Evolutionary conservation across 2,113 vertebrate genomes (phyloP).

Genomic region (Oreochromis spilurus): DNA sequence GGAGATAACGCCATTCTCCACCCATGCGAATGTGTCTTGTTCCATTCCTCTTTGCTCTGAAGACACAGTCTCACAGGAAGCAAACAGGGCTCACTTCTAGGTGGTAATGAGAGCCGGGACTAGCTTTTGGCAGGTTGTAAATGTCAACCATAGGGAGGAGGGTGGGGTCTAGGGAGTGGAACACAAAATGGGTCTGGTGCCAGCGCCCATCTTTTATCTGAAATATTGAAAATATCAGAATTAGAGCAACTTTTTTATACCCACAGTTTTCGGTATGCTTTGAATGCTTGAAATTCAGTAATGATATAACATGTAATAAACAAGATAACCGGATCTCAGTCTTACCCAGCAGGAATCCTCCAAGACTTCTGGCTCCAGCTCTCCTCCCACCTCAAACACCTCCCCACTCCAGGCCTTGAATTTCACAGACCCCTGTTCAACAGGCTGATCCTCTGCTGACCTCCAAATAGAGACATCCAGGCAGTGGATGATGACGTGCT

Average conservation of each 20-base stretch:
- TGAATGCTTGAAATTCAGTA: background rate
- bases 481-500: slow-evolving; percentile 93
- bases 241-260: background rate
- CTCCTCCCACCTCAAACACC: slow-evolving; percentile 78
- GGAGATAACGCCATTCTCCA: slow-evolving; percentile 22
- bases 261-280: background rate
- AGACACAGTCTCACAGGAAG: slow-evolving; percentile 80
- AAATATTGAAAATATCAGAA: background rate
- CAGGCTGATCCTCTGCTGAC: slow-evolving; percentile 55
- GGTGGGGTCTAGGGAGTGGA: slow-evolving; percentile 85
- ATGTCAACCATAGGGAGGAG: slow-evolving; percentile 86
- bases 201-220: slow-evolving; percentile 91
- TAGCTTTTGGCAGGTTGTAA: slow-evolving; percentile 82
- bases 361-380: slow-evolving; percentile 82
- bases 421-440: slow-evolving; percentile 68
- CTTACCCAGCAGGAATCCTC: slow-evolving; percentile 89
- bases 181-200: slow-evolving; percentile 87
- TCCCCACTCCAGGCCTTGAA: slow-evolving; percentile 91
- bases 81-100: slow-evolving; percentile 95
- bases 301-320: background rate
- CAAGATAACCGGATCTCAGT: background rate
- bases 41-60: background rate
- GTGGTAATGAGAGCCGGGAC: slow-evolving; percentile 83
- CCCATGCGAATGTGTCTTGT: background rate
- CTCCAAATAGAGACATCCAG: slow-evolving; percentile 85